A percentile compares a stretch with the other conserved stretches of the same genome.
phyloP scores from a whole-genome alignment of 1,140 invertebrate species.

The Solen grandis region DNA sequence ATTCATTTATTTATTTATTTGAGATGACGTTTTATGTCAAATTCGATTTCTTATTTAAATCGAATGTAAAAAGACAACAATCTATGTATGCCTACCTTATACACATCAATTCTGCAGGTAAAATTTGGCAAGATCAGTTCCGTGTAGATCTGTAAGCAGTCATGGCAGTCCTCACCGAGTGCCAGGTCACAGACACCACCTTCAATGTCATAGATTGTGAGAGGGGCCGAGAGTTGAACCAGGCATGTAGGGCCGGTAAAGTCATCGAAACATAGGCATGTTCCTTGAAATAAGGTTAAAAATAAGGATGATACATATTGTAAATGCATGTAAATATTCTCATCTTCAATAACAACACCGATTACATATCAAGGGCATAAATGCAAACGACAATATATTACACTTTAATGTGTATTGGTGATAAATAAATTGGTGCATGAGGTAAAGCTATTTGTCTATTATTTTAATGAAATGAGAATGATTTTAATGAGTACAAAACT shows the following conservation, averaged over 20 bases:
- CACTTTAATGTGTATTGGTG: too few relatives aligned
- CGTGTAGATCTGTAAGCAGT: constrained; percentile 3
- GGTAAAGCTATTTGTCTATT: too few relatives aligned
- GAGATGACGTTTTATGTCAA: background rate
- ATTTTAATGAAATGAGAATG: too few relatives aligned
- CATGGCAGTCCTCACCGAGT: background rate
- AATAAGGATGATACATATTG: too few relatives aligned
- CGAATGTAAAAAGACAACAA: background rate
- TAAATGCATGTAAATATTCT: too few relatives aligned
- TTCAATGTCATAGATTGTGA: background rate
- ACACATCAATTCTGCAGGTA: background rate
- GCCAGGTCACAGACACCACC: constrained; percentile 9
- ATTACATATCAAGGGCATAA: too few relatives aligned
- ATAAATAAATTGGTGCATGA: too few relatives aligned
- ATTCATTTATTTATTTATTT: background rate
- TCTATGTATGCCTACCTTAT: background rate
- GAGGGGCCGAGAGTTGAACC: background rate
- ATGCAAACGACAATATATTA: too few relatives aligned
- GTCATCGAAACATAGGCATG: background rate
- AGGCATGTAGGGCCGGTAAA: background rate
- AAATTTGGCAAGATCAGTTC: background rate
- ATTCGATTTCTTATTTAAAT: background rate
- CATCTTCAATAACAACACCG: too few relatives aligned
- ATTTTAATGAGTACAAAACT: too few relatives aligned
- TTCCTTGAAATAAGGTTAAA: too few relatives aligned